Conservation (phyloP, 2,888 invertebrate genomes). For the Aphodius sticticus region DNA sequence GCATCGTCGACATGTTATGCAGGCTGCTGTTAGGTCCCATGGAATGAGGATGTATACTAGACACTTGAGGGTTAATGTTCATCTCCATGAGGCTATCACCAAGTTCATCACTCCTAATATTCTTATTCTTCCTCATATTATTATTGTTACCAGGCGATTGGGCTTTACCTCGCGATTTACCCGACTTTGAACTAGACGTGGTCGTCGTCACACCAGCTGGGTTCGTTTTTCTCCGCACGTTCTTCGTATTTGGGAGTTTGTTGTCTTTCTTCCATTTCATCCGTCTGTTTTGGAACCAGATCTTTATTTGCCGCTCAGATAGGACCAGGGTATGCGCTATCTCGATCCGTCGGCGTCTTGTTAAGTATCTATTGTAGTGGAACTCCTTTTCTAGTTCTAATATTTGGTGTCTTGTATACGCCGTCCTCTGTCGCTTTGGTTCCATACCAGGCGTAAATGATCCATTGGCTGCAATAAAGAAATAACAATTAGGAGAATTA, state of each 20-base stretch:
- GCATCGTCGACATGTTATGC: constrained; percentile 53
- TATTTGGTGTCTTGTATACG: constrained; percentile 97
- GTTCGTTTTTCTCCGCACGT: constrained; percentile 78
- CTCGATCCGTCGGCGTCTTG: constrained; percentile 93
- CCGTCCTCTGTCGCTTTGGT: constrained; percentile 94
- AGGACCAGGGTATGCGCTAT: constrained; percentile 95
- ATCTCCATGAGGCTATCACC: constrained; percentile 62
- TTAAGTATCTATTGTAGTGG: constrained; percentile 96
- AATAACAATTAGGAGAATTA: constrained; percentile 35
- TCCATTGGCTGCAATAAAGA: constrained; percentile 80
- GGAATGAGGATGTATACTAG: constrained; percentile 56
- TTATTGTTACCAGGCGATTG: constrained; percentile 64
- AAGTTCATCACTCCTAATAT: constrained; percentile 61
- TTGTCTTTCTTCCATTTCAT: constrained; percentile 92
- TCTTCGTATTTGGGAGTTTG: constrained; percentile 86
- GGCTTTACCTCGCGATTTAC: constrained; percentile 58
- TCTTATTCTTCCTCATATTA: constrained; percentile 72
- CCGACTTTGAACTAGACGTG: constrained; percentile 46
- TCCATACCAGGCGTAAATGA: constrained; percentile 92
- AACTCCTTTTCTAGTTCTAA: constrained; percentile 97
- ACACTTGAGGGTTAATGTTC: constrained; percentile 48
- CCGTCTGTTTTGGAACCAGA: constrained; percentile 86
- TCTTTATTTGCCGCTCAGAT: constrained; percentile 90
- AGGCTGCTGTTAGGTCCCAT: constrained; percentile 56
- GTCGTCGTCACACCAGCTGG: constrained; percentile 73